Conservation (phyloP, 1,140 invertebrate genomes). For the Anastrepha ludens region DNA sequence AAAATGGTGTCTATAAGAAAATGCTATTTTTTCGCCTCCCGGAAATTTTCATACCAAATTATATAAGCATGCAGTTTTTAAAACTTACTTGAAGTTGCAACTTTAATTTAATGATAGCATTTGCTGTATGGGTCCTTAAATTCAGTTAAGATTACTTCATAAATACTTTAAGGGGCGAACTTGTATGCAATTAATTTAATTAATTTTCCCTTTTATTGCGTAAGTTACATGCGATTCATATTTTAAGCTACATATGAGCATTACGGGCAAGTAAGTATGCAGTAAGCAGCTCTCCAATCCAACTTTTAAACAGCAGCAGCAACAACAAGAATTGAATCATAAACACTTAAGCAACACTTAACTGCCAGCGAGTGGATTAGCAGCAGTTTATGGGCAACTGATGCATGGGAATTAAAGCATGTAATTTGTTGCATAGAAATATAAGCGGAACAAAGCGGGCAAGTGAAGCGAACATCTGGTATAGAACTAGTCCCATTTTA, state of each 20-base stretch:
- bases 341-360: constrained; percentile 49
- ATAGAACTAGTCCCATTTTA: no score
- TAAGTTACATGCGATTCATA: not conserved
- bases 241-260: not conserved
- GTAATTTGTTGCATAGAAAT: no score
- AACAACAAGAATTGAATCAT: not conserved
- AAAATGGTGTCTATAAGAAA: no score
- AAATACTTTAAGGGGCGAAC: not conserved
- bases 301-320: not conserved
- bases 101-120: not conserved
- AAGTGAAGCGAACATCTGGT: no score
- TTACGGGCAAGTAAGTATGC: not conserved
- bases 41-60: not conserved
- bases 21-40: no score
- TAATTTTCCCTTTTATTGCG: constrained; percentile 32
- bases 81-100: not conserved
- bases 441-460: no score
- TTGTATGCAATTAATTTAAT: constrained; percentile 18
- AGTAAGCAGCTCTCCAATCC: not conserved
- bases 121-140: not conserved
- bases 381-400: not conserved
- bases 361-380: constrained; percentile 24
- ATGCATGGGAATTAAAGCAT: not conserved
- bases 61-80: not conserved
- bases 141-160: not conserved